Evolutionary conservation across 1,140 invertebrate species (phyloP).

Genomic region (Anastrepha ludens): DNA sequence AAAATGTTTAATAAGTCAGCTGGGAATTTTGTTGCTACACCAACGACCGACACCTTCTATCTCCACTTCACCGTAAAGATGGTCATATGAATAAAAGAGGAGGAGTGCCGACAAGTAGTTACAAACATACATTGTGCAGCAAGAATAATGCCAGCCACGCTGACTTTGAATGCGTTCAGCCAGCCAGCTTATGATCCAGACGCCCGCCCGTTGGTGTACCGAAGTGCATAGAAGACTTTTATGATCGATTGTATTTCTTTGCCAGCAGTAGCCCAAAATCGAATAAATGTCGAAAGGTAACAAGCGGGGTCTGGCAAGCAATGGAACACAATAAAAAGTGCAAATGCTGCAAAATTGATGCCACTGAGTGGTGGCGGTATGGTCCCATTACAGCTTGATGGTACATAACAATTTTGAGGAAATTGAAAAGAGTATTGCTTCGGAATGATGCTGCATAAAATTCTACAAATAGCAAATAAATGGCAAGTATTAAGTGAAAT

Average conservation of each 20-base stretch:
- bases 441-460: slow-evolving; percentile 33
- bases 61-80: background rate
- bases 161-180: background rate
- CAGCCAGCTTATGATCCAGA: background rate
- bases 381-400: slow-evolving; percentile 20
- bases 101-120: no score
- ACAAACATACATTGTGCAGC: background rate
- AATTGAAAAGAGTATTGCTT: slow-evolving; percentile 48
- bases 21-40: background rate
- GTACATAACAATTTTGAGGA: slow-evolving; percentile 16
- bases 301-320: slow-evolving; percentile 3
- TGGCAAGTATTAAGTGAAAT: background rate
- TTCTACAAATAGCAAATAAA: slow-evolving; percentile 34
- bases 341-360: slow-evolving; percentile 15
- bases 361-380: background rate
- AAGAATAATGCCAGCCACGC: slow-evolving; percentile 26
- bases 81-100: background rate
- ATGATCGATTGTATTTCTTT: slow-evolving; percentile 17
- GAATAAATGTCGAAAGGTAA: slow-evolving; percentile 16
- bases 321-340: slow-evolving; percentile 23
- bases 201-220: background rate
- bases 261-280: slow-evolving; percentile 19
- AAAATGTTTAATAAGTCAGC: slow-evolving; percentile 44
- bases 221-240: slow-evolving; percentile 33
- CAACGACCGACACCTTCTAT: background rate